phyloP scores from a whole-genome alignment of 1,140 invertebrate genomes.

The Polypedilum vanderplanki region DNA sequence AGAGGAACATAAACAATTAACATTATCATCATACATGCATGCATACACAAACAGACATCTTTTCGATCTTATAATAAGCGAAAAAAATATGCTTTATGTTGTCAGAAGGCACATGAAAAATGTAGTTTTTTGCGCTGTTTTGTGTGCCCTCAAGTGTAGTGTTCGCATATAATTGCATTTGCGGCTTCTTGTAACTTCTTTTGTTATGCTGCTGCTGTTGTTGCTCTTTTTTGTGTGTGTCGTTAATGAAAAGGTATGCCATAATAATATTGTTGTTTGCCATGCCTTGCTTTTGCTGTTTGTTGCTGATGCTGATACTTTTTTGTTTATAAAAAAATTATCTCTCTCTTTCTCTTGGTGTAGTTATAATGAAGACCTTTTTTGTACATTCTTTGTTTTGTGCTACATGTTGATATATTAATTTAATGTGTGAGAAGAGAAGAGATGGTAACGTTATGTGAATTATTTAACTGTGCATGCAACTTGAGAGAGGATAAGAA shows the following conservation, averaged over 20 bases:
- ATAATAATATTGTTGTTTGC: background rate
- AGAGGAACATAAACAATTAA: slow-evolving; percentile 1
- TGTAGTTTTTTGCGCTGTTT: background rate
- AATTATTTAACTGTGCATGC: slow-evolving; percentile 12
- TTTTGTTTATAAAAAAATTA: background rate
- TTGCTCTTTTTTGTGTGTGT: background rate
- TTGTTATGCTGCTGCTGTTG: background rate
- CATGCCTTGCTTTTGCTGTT: background rate
- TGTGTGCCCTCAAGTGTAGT: background rate
- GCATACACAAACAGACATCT: background rate
- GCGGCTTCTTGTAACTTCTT: background rate
- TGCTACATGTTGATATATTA: background rate
- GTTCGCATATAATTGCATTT: slow-evolving; percentile 18
- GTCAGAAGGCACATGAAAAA: background rate
- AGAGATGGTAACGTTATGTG: slow-evolving; percentile 6
- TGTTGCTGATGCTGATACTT: background rate
- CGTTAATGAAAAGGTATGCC: background rate
- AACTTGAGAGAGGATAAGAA: background rate
- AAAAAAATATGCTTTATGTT: slow-evolving; percentile 7
- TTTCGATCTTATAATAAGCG: background rate
- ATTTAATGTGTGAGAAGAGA: background rate
- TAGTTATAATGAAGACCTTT: slow-evolving; percentile 14
- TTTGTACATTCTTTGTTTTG: background rate
- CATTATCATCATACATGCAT: background rate
- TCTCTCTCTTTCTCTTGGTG: background rate